These are phyloP conservation scores for Agrypnia vestita DNA, from an alignment of 1,140 invertebrate species.

Conservation along the genomic window DNA sequence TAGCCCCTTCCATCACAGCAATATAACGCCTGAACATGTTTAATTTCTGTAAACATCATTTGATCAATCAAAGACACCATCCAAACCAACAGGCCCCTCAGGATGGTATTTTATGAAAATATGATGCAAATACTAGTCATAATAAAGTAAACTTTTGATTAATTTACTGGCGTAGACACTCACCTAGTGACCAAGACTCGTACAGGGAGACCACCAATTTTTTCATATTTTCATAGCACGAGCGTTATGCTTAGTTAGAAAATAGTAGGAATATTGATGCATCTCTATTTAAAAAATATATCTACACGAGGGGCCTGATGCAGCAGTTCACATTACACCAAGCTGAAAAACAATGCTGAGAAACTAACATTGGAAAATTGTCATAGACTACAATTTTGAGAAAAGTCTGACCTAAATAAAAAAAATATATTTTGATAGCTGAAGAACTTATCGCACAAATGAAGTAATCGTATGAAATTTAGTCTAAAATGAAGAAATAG, in stretches of 20 bases:
- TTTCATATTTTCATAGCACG: no score
- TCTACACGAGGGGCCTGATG: no score
- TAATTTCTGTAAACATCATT: conserved; percentile 61
- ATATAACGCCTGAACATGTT: conserved; percentile 77
- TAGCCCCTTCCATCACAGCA: conserved; percentile 78
- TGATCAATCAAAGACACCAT: neutral
- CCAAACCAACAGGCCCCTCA: neutral
- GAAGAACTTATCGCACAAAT: conserved; percentile 1
- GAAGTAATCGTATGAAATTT: neutral
- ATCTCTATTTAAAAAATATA: no score
- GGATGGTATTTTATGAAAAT: neutral
- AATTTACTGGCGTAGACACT: no score
- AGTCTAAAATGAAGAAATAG: neutral
- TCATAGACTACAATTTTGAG: no score
- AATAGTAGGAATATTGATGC: no score
- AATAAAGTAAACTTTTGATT: no score
- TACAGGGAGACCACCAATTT: no score
- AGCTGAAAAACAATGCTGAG: neutral
- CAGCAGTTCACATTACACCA: no score
- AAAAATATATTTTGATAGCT: neutral
- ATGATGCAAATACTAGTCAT: conserved; percentile 2
- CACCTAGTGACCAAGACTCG: no score
- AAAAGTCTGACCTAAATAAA: no score
- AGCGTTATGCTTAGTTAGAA: no score
- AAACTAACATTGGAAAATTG: neutral